Base-by-base conservation (phyloP, 2,113 vertebrate species). In the Aspidoscelis tigris region DNA sequence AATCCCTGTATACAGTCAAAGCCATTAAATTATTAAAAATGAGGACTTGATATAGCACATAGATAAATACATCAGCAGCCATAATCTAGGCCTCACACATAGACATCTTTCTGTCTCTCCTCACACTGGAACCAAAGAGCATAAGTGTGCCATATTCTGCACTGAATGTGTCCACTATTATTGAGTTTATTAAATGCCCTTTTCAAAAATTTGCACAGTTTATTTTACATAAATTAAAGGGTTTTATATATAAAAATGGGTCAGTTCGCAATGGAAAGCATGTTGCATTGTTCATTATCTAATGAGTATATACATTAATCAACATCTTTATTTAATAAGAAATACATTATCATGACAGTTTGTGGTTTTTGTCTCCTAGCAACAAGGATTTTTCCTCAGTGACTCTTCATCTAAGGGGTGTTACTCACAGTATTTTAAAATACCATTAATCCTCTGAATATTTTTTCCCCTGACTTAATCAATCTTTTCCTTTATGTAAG, bases 401-500 rank as follows among this genome's bases (percentile, higher is more conserved):
- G 21, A 70, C 39, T 76, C 33, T 71, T 71, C 73, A 81, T 81
- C 66, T 47, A 71, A 81, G 53, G n/a, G 66, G 55, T 33, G 41
- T 77, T 77, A 10, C 73, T 39, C 53, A 71, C 66, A 58, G 20
- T 39, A 26, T 61, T 81, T 86, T 86, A 86, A 79, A 80, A 79
- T 85, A 74, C 55, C 5, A 1, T 77, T 86, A 76, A 86, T 77
- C 74, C 41, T 71, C 68, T 41, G 66, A 58, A 81, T 71, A 39
- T 76, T 76, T 81, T 68, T 22, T 9, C 39, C 24, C 50, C 44
- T 70, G 41, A 77, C 50, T 77, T 71, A 86, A 76, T 81, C 79
- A 81, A 64, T 86, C 53, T 77, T 86, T 77, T 81, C 73, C 73
- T 81, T 80, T 80, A 81, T 76, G 41, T 86, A 69, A 66, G 61